Evolutionary conservation across 2,888 invertebrate species (phyloP).

Genomic region (Parnassius glacialis): DNA sequence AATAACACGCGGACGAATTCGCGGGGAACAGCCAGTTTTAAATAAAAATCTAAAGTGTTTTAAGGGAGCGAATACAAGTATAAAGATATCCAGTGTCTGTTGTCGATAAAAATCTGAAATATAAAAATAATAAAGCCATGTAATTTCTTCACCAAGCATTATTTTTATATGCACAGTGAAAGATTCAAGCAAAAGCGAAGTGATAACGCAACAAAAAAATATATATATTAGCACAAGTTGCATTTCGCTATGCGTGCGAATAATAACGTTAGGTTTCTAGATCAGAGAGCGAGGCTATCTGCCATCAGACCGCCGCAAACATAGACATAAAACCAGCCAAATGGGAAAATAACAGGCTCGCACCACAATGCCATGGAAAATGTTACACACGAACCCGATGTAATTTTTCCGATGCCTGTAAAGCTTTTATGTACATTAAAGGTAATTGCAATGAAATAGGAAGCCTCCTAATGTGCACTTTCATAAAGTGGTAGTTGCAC

Average conservation of each 20-base stretch:
- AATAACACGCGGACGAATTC: too few species aligned
- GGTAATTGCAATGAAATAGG: slow-evolving; percentile 33
- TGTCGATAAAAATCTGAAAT: too few species aligned
- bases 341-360: slow-evolving; percentile 79
- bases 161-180: neutral
- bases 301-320: slow-evolving; percentile 62
- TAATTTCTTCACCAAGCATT: too few species aligned
- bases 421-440: slow-evolving; percentile 51
- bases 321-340: slow-evolving; percentile 68
- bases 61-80: too few species aligned
- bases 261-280: slow-evolving; percentile 77
- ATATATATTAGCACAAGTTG: slow-evolving; percentile 18
- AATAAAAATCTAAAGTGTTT: too few species aligned
- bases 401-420: slow-evolving; percentile 68
- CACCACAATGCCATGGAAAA: slow-evolving; percentile 75
- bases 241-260: slow-evolving; percentile 66
- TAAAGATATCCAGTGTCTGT: too few species aligned
- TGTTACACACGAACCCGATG: slow-evolving; percentile 44
- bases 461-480: slow-evolving; percentile 42
- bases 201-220: slow-evolving; percentile 15
- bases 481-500: slow-evolving; percentile 1
- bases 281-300: slow-evolving; percentile 66
- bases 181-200: slow-evolving; percentile 12
- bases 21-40: too few species aligned
- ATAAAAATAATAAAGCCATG: too few species aligned